Evolutionary conservation across 1,140 invertebrate genomes (phyloP), one percentile per base, ranked within the genome.

Genomic region (Coenobita brevimanus): DNA sequence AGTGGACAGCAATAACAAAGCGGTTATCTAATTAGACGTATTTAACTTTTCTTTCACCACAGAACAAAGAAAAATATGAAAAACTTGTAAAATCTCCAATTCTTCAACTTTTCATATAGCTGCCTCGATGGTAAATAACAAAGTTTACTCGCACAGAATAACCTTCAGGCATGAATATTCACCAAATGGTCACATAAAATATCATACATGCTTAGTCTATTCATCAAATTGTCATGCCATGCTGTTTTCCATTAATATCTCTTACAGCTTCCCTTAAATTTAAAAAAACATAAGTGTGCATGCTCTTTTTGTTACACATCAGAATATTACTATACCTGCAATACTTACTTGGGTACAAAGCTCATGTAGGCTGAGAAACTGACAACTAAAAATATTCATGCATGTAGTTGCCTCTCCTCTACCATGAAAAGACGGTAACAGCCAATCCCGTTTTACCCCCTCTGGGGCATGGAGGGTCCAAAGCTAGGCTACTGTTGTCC

Each of bases 1-100:
- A 83, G 36, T 87, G 76, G 76, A 80, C 36, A 87, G 85, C 85
- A 80, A 80, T 87, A 87, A 84, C 82, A 80, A 87, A 80, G 43
- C 69, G 21, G 69, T 87, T 76, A 87, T 54, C 71, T 85, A 85
- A 85, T 81, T 81, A 81, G 57, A 67, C 57, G 57, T 71, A 46
- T 30, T 87, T 60, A 50, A 87, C 57, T 46, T 67, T 71, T 33
- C 69, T 62, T 64, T 27, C 36, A 67, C 43, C 27, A 71, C 27
- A 86, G 79, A 81, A 87, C 36, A 87, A 86, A 78, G 17, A 33
- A 79, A 50, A 82, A 69, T 38, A n/a, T 71, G 27, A 71, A 80
- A 57, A 43, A 50, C 6, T 50, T 17, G 6, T 50, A 50, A 50
- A 50, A 50, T 50, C 17, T 8, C 46, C 6, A 50, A 50, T 50